Evolutionary conservation across 2,888 invertebrate genomes (phyloP), one percentile per base, ranked within the genome.

Genomic region (Hypselothyrea guttata): DNA sequence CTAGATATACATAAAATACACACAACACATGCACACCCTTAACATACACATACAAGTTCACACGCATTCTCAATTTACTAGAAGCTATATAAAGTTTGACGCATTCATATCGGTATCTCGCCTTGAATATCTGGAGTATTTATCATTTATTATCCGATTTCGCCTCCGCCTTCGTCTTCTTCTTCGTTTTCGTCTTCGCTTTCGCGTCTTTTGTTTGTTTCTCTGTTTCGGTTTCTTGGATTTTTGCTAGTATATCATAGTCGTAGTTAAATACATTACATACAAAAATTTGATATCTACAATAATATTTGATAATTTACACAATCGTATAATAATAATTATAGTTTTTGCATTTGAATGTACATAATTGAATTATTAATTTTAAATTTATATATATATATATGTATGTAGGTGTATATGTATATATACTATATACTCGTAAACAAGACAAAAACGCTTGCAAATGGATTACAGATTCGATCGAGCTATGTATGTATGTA

Each of bases 361-460:
- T 69, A 82, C 78, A 70, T 78, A 78, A 75, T 75, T 72, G 70
- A 72, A 55, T 61, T 71, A 78, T 70, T 63, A 66, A 61, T 46
- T 64, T 64, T 54, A 68, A 51, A 54, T 53, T 61, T 12, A 40
- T 12, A 22, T 18, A 44, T n/a, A 31, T 7, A 38, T 15, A n/a
- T 16, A 44, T 31, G 49, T 69, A 46, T 64, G 57, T 54, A 11
- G 11, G 12, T 40, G 22, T 27, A 27, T 18, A 44, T 57, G 51
- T 64, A 35, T 68, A 58, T 15, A 8, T n/a, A n/a, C n/a, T 16
- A 11, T 40, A 12, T 41, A 27, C 18, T 11, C 18, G 11, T 62
- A 66, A 78, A 82, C 82, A 82, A 78, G 82, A 75, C 82, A 78
- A 77, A 77, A 77, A 77, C 82, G 75, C 75, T 82, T 77, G 77